Evolutionary conservation across 2,113 vertebrate species (phyloP), one percentile per base, ranked within the genome.

Genomic region (Actinemys pallida): DNA sequence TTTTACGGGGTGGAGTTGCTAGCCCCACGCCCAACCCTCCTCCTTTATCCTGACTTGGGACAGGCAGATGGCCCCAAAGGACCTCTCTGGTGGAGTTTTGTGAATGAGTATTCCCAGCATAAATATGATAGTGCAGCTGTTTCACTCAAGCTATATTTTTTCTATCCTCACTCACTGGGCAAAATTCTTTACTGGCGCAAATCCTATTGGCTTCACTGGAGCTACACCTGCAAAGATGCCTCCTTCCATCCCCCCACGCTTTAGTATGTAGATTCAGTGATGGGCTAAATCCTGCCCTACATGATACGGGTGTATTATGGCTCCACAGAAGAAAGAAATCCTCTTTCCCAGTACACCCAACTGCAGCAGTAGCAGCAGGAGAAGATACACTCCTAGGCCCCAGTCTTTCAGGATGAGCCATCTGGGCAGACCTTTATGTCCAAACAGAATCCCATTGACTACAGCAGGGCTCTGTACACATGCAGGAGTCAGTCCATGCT

Each of bases 161-260:
- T 8, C 8, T 88, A 42, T 25, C 88, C 53, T 17, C 42, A 5
- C 6, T 94, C 22, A n/a, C 53, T 94, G 1, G 2, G 10, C 6
- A 42, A 90, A 65, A 53, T 90, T 76, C 20, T 57, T 91, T 86
- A 59, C 47, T 78, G 88, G 86, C 7, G 8, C n/a, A 69, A 69
- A 69, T 16, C 62, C 62, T 69, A 8, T 69, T 69, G 31, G 2
- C 11, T 35, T 35, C 31, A 72, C n/a, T 59, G 69, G 91, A 69
- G 76, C 31, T 39, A 49, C 6, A 52, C 4, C 14, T 86, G 35
- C 11, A 62, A 62, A 62, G 29, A 62, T 31, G 29, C 0, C 8
- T 1, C 8, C 49, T 3, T 3, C 0, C 1, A 0, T 20, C 13
- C 54, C 83, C 84, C 5, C 31, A 14, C 5, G 35, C 1, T 87